A percentile compares a stretch with the other conserved stretches of the same genome.
These are phyloP conservation scores for Arion vulgaris DNA, from an alignment of 1,140 invertebrate species.

Conservation along the genomic window DNA sequence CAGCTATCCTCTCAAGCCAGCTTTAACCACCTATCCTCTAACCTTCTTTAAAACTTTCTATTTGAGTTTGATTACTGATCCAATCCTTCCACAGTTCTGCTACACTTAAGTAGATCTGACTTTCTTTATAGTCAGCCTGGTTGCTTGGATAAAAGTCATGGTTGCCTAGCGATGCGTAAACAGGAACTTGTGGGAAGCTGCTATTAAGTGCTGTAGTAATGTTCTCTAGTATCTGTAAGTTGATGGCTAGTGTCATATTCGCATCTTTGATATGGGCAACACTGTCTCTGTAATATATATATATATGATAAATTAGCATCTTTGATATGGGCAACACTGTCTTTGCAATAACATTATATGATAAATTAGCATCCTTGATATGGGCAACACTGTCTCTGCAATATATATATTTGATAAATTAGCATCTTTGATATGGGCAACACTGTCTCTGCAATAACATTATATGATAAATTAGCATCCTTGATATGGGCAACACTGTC, in stretches of 20 bases:
- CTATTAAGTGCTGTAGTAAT: constrained; percentile 49
- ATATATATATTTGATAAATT: not conserved
- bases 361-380: too few species aligned
- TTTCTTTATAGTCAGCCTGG: constrained; percentile 52
- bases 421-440: too few species aligned
- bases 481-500: not conserved
- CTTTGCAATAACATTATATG: too few species aligned
- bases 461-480: not conserved
- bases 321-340: too few species aligned
- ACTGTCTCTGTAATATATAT: constrained; percentile 53
- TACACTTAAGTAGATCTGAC: constrained; percentile 55
- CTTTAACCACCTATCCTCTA: not conserved
- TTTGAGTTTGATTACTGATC: constrained; percentile 50
- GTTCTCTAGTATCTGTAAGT: constrained; percentile 56
- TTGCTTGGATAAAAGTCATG: constrained; percentile 64
- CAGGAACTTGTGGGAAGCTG: constrained; percentile 44
- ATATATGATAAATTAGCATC: not conserved
- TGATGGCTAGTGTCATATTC: constrained; percentile 49
- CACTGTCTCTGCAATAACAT: not conserved
- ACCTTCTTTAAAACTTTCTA: constrained; percentile 53
- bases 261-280: constrained; percentile 56
- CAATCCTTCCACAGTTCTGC: constrained; percentile 56
- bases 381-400: not conserved
- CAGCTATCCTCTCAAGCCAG: too few species aligned
- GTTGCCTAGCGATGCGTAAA: constrained; percentile 64